A percentile compares a stretch with the other conserved stretches of the same genome.
phyloP scores from a whole-genome alignment of 2,797 vertebrate genomes.

The Eurystomus glaucurus region DNA sequence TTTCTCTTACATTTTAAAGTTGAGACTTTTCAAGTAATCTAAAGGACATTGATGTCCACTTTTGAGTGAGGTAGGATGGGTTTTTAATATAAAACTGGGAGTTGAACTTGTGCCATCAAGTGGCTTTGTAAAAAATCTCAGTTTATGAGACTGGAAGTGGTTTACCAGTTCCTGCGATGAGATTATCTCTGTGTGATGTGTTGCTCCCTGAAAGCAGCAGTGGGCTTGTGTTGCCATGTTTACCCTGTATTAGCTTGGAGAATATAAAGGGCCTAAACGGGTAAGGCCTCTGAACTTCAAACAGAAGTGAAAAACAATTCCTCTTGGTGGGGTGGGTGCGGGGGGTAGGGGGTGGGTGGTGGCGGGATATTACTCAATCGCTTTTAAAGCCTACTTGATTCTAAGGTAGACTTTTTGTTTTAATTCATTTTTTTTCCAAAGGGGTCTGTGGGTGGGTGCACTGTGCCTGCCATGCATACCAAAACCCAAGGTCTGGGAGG shows the following conservation, averaged over 20 bases:
- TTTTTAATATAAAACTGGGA: neutral
- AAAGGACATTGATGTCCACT: neutral
- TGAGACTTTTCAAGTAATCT: neutral
- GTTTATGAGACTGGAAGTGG: neutral
- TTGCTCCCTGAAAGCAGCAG: neutral
- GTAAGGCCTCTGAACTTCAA: neutral
- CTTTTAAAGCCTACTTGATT: neutral
- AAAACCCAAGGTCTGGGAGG: neutral
- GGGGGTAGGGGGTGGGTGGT: too few relatives aligned
- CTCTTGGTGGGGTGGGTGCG: neutral
- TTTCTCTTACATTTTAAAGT: neutral
- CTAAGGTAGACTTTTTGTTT: neutral
- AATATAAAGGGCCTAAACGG: neutral
- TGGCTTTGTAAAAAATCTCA: neutral
- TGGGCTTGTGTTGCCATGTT: neutral
- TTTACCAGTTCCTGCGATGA: neutral
- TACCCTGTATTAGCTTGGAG: accelerated
- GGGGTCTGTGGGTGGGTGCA: neutral
- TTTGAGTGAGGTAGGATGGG: neutral
- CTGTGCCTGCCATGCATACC: accelerated
- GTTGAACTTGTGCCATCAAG: neutral
- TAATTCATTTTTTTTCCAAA: neutral
- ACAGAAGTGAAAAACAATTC: neutral
- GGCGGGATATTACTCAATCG: neutral
- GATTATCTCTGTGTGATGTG: neutral